Conservation (phyloP, 1,140 invertebrate genomes). For the Eumeta japonica region DNA sequence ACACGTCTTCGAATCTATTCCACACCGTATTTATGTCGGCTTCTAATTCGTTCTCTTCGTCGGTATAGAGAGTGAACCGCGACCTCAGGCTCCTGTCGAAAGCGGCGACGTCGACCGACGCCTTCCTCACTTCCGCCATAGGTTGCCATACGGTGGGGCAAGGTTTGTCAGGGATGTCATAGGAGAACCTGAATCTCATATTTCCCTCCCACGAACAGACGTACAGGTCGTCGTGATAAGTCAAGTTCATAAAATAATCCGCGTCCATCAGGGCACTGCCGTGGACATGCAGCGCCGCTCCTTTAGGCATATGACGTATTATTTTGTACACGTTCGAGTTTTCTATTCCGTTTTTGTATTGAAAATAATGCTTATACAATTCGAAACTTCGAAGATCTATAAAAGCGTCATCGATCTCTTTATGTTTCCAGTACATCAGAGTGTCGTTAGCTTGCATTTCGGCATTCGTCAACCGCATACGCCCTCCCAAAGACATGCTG, state of each 20-base stretch:
- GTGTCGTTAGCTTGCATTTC: conserved; percentile 65
- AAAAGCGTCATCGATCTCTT: conserved; percentile 62
- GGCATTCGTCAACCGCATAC: conserved; percentile 48
- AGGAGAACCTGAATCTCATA: conserved; percentile 39
- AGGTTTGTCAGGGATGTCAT: conserved; percentile 25
- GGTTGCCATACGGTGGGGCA: conserved; percentile 59
- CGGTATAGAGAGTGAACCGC: conserved; percentile 61
- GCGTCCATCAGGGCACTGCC: conserved; percentile 64
- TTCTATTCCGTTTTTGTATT: conserved; percentile 58
- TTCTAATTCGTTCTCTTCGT: conserved; percentile 59
- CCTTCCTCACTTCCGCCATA: conserved; percentile 57
- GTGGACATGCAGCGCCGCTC: conserved; percentile 71
- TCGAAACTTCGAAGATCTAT: conserved; percentile 55
- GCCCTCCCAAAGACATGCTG: conserved; percentile 39
- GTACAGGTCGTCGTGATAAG: conserved; percentile 70
- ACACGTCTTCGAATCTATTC: conserved; percentile 66
- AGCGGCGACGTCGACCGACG: conserved; percentile 33
- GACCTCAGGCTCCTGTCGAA: conserved; percentile 63
- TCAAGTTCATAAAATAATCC: conserved; percentile 67
- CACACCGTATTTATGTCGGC: conserved; percentile 66
- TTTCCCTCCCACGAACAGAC: conserved; percentile 55
- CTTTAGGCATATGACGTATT: conserved; percentile 70
- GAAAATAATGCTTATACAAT: conserved; percentile 63
- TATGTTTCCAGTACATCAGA: conserved; percentile 65
- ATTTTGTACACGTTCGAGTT: conserved; percentile 67